phyloP scores from a whole-genome alignment of 2,113 vertebrate genomes.

The Rhabdomys dilectus region DNA sequence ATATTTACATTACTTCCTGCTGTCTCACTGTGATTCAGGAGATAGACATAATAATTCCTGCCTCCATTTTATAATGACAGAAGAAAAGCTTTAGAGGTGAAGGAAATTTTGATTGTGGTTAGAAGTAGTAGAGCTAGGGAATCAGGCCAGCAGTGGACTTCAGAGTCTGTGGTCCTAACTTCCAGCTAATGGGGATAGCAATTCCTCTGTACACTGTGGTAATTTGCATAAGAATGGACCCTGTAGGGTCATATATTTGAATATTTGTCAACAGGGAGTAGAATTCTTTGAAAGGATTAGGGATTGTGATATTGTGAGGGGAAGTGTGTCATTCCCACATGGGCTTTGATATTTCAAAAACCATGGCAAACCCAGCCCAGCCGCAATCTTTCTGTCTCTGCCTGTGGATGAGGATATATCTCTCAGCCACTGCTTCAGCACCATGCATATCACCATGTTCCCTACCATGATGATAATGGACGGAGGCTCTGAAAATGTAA shows the following conservation, averaged over 20 bases:
- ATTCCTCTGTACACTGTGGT: neutral
- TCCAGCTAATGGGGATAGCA: neutral
- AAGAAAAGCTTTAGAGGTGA: neutral
- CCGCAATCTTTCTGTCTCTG: no score
- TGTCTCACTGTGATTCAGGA: neutral
- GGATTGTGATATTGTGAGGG: neutral
- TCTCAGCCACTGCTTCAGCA: neutral
- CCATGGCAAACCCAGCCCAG: no score
- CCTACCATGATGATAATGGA: neutral
- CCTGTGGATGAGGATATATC: neutral
- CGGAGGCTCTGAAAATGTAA: neutral
- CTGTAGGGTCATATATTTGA: neutral
- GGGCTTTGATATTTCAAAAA: neutral
- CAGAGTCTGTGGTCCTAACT: neutral
- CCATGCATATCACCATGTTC: neutral
- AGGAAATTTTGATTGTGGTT: neutral
- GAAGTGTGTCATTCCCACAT: no score
- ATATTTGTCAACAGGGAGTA: neutral
- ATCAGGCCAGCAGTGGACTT: neutral
- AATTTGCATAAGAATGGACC: neutral
- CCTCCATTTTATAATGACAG: neutral
- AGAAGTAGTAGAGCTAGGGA: neutral
- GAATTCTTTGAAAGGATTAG: neutral
- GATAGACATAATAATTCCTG: neutral
- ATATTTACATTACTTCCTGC: neutral